These are phyloP conservation scores for Phyllotreta striolata DNA, from an alignment of 2,888 invertebrate species.

Conservation along the genomic window DNA sequence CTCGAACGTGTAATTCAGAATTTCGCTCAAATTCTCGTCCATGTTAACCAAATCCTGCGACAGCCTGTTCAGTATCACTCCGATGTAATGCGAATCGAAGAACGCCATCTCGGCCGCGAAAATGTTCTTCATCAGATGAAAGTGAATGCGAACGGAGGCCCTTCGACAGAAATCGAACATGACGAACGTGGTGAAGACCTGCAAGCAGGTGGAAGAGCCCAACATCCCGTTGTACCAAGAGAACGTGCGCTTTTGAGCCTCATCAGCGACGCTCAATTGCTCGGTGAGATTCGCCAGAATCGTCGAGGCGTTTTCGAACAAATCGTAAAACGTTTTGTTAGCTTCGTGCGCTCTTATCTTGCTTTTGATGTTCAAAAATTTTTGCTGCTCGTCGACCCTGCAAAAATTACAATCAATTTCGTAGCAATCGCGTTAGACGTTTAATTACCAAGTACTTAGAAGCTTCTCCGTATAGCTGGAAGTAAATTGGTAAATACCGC, in stretches of 20 bases:
- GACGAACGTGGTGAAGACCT: conserved; percentile 57
- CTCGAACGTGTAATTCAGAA: conserved; percentile 43
- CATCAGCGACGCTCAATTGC: neutral
- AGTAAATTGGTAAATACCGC: conserved; percentile 40
- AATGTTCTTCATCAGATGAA: conserved; percentile 47
- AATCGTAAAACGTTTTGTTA: neutral
- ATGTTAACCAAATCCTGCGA: conserved; percentile 52
- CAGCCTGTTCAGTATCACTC: conserved; percentile 52
- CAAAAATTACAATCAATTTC: conserved; percentile 14
- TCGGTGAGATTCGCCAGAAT: neutral
- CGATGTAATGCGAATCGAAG: conserved; percentile 52
- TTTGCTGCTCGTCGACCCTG: conserved; percentile 46
- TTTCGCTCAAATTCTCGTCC: conserved; percentile 49
- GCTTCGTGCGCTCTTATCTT: neutral
- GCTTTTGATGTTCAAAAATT: conserved; percentile 32
- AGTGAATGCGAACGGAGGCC: conserved; percentile 64
- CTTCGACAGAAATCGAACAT: conserved; percentile 79
- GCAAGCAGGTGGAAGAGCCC: conserved; percentile 26
- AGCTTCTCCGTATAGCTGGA: conserved; percentile 47
- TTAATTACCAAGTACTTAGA: conserved; percentile 35
- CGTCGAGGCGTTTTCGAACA: neutral
- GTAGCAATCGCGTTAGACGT: conserved; percentile 38
- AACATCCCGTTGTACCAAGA: conserved; percentile 38
- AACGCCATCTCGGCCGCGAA: conserved; percentile 51
- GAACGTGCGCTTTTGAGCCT: conserved; percentile 15